These are phyloP conservation scores for Nomada fucata DNA, from an alignment of 2,888 invertebrate species.

Conservation along the genomic window DNA sequence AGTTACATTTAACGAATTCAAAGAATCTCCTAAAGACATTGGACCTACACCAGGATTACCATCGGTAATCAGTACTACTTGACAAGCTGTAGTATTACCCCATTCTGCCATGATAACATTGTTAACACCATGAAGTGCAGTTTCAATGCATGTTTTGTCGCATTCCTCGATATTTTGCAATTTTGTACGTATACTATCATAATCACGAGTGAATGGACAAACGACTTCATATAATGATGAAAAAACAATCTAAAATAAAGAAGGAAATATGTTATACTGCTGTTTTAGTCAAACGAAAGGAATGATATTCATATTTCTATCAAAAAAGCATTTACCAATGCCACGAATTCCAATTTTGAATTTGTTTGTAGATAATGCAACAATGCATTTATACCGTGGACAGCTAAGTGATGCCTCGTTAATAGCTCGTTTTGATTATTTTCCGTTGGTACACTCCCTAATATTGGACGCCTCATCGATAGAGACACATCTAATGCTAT, in stretches of 20 bases:
- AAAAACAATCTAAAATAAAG: slow-evolving; percentile 83
- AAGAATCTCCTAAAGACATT: slow-evolving; percentile 87
- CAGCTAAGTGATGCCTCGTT: slow-evolving; percentile 87
- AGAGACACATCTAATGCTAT: slow-evolving; percentile 90
- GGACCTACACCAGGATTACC: slow-evolving; percentile 89
- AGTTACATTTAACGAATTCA: slow-evolving; percentile 84
- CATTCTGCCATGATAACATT: slow-evolving; percentile 93
- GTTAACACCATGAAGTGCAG: slow-evolving; percentile 91
- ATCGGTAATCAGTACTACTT: slow-evolving; percentile 92
- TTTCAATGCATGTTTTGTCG: slow-evolving; percentile 94
- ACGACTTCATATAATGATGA: slow-evolving; percentile 87
- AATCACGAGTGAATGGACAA: slow-evolving; percentile 95
- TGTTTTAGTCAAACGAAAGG: not conserved
- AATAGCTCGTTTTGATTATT: slow-evolving; percentile 84
- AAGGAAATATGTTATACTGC: not conserved
- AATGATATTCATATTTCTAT: not conserved
- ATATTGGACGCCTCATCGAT: slow-evolving; percentile 88
- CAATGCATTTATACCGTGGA: slow-evolving; percentile 88
- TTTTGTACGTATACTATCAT: slow-evolving; percentile 91
- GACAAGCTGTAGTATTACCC: slow-evolving; percentile 94
- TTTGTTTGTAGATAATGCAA: slow-evolving; percentile 88
- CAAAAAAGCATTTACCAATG: slow-evolving; percentile 86
- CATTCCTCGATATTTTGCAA: slow-evolving; percentile 91
- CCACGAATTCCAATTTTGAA: slow-evolving; percentile 89
- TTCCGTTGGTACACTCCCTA: slow-evolving; percentile 84